Evolutionary conservation across 2,113 vertebrate species (phyloP).

Genomic region (Psilopsiagon aurifrons): DNA sequence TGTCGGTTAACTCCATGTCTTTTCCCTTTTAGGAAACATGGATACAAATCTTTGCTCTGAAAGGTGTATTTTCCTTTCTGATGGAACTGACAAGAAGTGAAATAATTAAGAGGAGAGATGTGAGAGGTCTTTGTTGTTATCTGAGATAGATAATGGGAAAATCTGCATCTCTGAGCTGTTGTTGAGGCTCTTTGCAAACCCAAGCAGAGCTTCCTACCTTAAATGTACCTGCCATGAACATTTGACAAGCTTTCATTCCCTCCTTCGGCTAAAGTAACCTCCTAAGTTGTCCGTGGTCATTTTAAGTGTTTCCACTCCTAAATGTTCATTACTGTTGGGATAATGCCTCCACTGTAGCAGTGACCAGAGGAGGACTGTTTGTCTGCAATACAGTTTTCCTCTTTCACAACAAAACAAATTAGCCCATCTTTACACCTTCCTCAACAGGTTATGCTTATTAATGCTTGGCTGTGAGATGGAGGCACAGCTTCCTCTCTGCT

Average conservation of each 20-base stretch:
- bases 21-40: not conserved
- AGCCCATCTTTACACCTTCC: not conserved
- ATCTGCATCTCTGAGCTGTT: not conserved
- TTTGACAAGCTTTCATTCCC: not conserved
- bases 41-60: not conserved
- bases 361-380: not conserved
- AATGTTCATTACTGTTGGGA: not conserved
- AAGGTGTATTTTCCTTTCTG: not conserved
- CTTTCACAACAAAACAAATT: not conserved
- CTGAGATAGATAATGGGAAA: not conserved
- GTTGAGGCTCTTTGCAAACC: slow-evolving; percentile 17
- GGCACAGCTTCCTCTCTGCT: not conserved
- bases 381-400: not conserved
- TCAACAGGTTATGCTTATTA: not conserved
- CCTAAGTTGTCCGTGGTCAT: not conserved
- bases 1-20: not conserved
- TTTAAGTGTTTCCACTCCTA: not conserved
- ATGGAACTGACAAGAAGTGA: not conserved
- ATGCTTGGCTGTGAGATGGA: not conserved
- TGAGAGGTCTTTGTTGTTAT: not conserved
- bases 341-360: not conserved
- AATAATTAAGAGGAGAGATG: not conserved
- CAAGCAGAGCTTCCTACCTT: not conserved
- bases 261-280: not conserved
- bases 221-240: not conserved